A percentile compares a stretch with the other conserved stretches of the same genome.
These are phyloP conservation scores for Trisateles emortualis DNA, from an alignment of 2,888 invertebrate genomes.

Conservation along the genomic window DNA sequence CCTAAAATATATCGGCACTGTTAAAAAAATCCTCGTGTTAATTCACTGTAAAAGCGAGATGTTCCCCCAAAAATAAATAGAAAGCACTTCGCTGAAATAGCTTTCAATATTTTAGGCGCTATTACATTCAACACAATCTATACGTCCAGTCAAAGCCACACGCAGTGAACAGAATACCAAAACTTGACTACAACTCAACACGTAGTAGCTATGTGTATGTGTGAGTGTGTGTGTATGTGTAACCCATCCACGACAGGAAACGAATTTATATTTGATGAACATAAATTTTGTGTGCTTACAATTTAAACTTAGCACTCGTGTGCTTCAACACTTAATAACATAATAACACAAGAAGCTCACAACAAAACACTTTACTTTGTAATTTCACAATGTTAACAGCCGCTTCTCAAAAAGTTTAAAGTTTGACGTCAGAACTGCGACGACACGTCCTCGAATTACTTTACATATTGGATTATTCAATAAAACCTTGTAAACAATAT, in stretches of 20 bases:
- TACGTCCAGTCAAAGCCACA: conserved; percentile 11
- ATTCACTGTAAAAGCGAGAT: conserved; percentile 2
- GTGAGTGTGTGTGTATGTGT: too few species aligned
- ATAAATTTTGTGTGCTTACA: conserved; percentile 14
- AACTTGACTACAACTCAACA: conserved; percentile 20
- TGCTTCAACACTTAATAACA: conserved; percentile 16
- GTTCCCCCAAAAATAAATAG: conserved; percentile 22
- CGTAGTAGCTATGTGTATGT: conserved; percentile 2
- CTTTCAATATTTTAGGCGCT: conserved; percentile 27
- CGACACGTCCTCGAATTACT: conserved; percentile 23
- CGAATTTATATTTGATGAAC: conserved; percentile 31
- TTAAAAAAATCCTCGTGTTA: background rate
- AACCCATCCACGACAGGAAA: background rate
- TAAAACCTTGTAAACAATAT: conserved; percentile 61
- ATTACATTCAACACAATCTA: conserved; percentile 26
- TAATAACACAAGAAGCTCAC: conserved; percentile 20
- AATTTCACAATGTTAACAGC: conserved; percentile 26
- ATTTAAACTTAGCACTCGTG: conserved; percentile 31
- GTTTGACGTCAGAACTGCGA: conserved; percentile 26
- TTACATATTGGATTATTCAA: conserved; percentile 58
- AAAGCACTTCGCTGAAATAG: conserved; percentile 22
- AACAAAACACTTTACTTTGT: conserved; percentile 17
- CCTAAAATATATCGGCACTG: background rate
- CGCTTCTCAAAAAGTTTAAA: conserved; percentile 38
- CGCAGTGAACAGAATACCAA: conserved; percentile 32